Conservation (phyloP, 2,797 vertebrate species). For the Microhierax caerulescens region DNA sequence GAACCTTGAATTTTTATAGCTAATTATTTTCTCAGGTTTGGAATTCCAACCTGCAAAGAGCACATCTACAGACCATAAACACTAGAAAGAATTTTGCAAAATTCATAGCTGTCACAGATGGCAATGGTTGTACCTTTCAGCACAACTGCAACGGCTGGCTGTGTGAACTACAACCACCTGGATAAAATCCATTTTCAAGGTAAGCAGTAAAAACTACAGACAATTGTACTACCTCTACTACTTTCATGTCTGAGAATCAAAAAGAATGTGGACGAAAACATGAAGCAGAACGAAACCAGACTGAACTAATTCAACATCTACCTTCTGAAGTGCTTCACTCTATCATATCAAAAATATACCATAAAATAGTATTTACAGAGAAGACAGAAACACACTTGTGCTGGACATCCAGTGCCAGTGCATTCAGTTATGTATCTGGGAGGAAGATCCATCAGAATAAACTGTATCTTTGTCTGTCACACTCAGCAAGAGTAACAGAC, state of each 20-base stretch:
- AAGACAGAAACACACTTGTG: not conserved
- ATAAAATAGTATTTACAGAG: not conserved
- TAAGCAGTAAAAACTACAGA: not conserved
- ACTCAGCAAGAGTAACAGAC: not conserved
- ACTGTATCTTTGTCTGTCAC: not conserved
- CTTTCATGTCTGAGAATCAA: not conserved
- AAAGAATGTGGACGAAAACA: not conserved
- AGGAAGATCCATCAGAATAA: not conserved
- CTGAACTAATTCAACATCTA: not conserved
- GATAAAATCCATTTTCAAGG: conserved; percentile 22
- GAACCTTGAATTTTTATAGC: conserved; percentile 9
- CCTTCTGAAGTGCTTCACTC: not conserved
- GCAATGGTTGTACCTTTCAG: not conserved
- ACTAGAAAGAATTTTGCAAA: conserved; percentile 53
- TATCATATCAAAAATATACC: not conserved
- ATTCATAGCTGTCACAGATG: conserved; percentile 52
- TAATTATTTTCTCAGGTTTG: conserved; percentile 23
- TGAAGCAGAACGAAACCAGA: not conserved
- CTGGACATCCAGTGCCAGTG: not conserved
- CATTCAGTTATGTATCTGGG: not conserved
- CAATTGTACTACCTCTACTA: not conserved
- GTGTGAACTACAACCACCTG: conserved; percentile 46
- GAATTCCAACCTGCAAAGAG: conserved; percentile 23
- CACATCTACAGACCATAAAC: conserved; percentile 38
- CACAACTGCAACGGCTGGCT: conserved; percentile 55